Evolutionary conservation across 1,140 invertebrate species (phyloP).

Genomic region (Carcinoscorpius rotundicauda): DNA sequence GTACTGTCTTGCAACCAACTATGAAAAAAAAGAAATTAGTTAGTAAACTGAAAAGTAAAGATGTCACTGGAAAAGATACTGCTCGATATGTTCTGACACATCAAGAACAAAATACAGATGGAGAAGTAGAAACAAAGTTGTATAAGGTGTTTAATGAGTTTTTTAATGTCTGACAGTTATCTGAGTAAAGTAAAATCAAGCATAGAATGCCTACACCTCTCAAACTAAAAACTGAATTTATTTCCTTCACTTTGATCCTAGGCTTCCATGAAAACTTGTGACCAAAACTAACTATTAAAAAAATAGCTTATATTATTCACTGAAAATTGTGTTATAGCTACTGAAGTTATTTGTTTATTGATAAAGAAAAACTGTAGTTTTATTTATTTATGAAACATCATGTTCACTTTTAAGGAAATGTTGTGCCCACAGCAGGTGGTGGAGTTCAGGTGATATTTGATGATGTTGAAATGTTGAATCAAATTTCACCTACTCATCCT

Average conservation of each 20-base stretch:
- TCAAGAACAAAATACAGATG: constrained; percentile 78
- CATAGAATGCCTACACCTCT: too few species aligned
- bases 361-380: too few species aligned
- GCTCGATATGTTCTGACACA: constrained; percentile 83
- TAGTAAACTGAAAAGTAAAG: constrained; percentile 56
- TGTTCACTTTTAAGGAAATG: constrained; percentile 42
- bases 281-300: too few species aligned
- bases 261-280: too few species aligned
- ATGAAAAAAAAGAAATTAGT: constrained; percentile 71
- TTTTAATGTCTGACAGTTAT: too few species aligned
- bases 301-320: too few species aligned
- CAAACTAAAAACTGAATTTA: too few species aligned
- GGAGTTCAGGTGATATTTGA: constrained; percentile 91
- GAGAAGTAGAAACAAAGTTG: constrained; percentile 81
- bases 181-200: too few species aligned
- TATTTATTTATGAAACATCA: too few species aligned
- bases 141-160: constrained; percentile 50
- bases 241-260: too few species aligned
- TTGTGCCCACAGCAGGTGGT: constrained; percentile 79
- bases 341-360: too few species aligned
- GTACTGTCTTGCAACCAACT: constrained; percentile 74
- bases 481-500: constrained; percentile 52
- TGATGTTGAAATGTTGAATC: constrained; percentile 82
- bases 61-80: constrained; percentile 53
- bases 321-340: too few species aligned